Conservation (phyloP, 2,113 vertebrate genomes). For the Acrocephalus arundinaceus region DNA sequence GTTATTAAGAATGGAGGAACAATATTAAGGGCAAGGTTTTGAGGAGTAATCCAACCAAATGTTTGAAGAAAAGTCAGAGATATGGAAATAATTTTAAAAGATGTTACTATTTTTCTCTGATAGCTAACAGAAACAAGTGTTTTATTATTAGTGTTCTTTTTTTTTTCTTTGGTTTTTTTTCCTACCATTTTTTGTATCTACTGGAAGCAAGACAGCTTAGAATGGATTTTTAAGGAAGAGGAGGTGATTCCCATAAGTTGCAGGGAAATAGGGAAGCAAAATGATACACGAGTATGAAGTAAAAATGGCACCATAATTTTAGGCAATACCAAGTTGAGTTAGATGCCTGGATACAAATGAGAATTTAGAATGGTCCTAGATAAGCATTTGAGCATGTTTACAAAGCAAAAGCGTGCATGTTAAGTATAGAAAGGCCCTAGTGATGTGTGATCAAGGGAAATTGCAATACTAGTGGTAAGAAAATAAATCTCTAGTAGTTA, state of each 20-base stretch:
- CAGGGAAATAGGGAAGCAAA: neutral
- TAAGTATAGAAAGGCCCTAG: neutral
- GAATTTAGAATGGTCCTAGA: neutral
- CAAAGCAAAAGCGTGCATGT: neutral
- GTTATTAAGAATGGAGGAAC: neutral
- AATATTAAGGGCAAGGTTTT: neutral
- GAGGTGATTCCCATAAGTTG: neutral
- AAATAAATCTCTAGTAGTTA: neutral
- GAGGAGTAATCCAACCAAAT: neutral
- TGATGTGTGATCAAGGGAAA: neutral
- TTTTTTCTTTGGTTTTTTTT: neutral
- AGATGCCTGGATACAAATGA: neutral
- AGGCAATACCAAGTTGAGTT: neutral
- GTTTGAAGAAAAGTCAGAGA: neutral
- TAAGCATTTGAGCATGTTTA: neutral
- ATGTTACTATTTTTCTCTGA: neutral
- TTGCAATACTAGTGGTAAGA: neutral
- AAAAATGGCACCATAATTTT: neutral
- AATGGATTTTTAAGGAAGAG: neutral
- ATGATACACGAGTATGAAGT: fast-evolving
- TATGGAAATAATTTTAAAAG: neutral
- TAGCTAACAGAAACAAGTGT: neutral
- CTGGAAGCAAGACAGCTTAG: neutral
- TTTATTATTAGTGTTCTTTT: neutral
- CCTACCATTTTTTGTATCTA: neutral